Conservation (phyloP, 1,140 invertebrate genomes). For the Trachelipus rathkii region DNA sequence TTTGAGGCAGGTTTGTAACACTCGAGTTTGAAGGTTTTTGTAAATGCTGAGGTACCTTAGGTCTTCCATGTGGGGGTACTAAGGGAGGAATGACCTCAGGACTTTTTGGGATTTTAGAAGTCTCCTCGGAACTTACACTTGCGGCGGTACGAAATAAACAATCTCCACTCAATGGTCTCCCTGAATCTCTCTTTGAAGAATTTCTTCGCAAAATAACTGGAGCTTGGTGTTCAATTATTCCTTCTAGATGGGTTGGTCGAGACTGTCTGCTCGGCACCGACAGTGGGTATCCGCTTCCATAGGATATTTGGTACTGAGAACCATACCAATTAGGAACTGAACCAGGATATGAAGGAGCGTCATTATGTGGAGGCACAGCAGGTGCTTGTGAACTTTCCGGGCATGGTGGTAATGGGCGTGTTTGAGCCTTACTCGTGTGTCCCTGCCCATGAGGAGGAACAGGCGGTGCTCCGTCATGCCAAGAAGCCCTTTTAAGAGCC, state of each 20-base stretch:
- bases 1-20: constrained; percentile 4
- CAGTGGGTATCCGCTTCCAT: constrained; percentile 33
- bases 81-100: constrained; percentile 25
- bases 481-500: constrained; percentile 41
- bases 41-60: constrained; percentile 30
- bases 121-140: constrained; percentile 26
- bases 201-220: constrained; percentile 24
- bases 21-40: not conserved
- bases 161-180: not conserved
- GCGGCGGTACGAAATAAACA: not conserved
- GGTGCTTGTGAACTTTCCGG: constrained; percentile 30
- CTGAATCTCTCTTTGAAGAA: not conserved
- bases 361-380: constrained; percentile 26
- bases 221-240: not conserved
- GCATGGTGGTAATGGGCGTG: constrained; percentile 34
- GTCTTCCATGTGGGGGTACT: constrained; percentile 36
- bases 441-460: constrained; percentile 41
- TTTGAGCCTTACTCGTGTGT: constrained; percentile 26
- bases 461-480: constrained; percentile 40
- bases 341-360: constrained; percentile 31
- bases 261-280: constrained; percentile 41
- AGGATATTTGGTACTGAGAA: constrained; percentile 31
- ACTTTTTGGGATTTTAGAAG: constrained; percentile 10
- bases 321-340: constrained; percentile 44
- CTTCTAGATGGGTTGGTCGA: constrained; percentile 15